Conservation (phyloP, 2,797 vertebrate species). For the Gobio occitaniae region DNA sequence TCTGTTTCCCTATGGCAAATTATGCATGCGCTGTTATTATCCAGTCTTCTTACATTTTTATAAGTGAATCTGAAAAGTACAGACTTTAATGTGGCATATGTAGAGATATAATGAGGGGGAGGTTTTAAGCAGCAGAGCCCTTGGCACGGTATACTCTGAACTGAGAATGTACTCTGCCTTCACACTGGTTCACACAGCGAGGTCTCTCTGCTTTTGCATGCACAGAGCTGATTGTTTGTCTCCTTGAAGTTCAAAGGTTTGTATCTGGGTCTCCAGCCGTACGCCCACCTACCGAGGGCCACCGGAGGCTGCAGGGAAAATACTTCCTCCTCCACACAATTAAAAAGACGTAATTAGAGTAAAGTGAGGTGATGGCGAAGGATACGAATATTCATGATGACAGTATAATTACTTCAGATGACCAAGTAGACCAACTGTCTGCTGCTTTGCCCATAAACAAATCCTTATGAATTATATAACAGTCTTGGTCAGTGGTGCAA, state of each 20-base stretch:
- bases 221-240: slow-evolving; percentile 21
- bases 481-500: neutral
- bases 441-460: slow-evolving; percentile 15
- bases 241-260: slow-evolving; percentile 35
- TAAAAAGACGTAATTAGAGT: slow-evolving; percentile 43
- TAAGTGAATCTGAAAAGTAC: slow-evolving; percentile 1
- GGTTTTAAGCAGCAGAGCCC: neutral
- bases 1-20: neutral
- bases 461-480: slow-evolving; percentile 8
- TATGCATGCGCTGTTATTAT: neutral
- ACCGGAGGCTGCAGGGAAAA: neutral
- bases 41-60: slow-evolving; percentile 6
- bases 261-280: slow-evolving; percentile 5
- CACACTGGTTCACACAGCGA: neutral
- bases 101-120: slow-evolving; percentile 26
- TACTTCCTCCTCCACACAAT: slow-evolving; percentile 40
- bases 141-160: neutral
- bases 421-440: neutral
- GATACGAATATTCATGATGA: slow-evolving; percentile 6
- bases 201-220: slow-evolving; percentile 17
- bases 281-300: slow-evolving; percentile 4
- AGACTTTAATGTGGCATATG: slow-evolving; percentile 10
- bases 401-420: slow-evolving; percentile 11
- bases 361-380: slow-evolving; percentile 10
- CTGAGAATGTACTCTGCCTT: slow-evolving; percentile 10